A percentile compares a stretch with the other conserved stretches of the same genome.
Conservation (phyloP, 2,888 invertebrate genomes). For the Latrodectus hesperus region DNA sequence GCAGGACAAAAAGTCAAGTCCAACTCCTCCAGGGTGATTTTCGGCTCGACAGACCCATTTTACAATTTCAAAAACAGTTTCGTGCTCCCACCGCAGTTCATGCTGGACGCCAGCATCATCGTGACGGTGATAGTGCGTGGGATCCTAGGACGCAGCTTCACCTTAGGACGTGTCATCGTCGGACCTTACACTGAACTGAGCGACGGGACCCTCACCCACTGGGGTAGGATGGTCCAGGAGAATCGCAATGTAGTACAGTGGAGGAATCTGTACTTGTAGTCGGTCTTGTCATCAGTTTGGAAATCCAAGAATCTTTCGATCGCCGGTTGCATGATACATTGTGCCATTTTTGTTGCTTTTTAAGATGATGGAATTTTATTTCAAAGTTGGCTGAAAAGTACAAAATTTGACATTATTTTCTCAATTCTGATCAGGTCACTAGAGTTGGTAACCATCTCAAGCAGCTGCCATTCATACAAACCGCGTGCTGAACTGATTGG, state of each 20-base stretch:
- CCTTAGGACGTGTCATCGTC: slow-evolving; percentile 72
- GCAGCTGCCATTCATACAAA: too few species aligned
- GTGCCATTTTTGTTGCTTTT: not conserved
- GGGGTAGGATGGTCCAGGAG: slow-evolving; percentile 72
- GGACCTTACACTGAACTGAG: slow-evolving; percentile 73
- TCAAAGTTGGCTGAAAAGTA: not conserved
- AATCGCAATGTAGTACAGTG: slow-evolving; percentile 38
- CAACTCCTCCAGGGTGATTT: slow-evolving; percentile 71
- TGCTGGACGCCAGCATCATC: slow-evolving; percentile 72
- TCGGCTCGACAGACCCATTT: slow-evolving; percentile 68
- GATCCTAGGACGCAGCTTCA: slow-evolving; percentile 71
- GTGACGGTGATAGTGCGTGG: slow-evolving; percentile 72
- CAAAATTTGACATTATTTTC: too few species aligned
- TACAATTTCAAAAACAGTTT: slow-evolving; percentile 71
- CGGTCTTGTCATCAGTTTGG: not conserved
- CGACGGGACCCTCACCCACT: slow-evolving; percentile 72
- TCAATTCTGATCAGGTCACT: too few species aligned
- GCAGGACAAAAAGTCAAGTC: slow-evolving; percentile 73
- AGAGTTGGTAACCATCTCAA: too few species aligned
- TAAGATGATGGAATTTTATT: not conserved
- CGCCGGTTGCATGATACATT: not conserved
- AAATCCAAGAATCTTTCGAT: not conserved
- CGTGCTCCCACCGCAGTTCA: slow-evolving; percentile 71
- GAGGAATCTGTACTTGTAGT: slow-evolving; percentile 59
- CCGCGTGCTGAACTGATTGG: too few species aligned